Percentiles rank a stretch among this genome's conserved stretches.
phyloP scores from a whole-genome alignment of 2,888 invertebrate species.

The Netelia virgata region DNA sequence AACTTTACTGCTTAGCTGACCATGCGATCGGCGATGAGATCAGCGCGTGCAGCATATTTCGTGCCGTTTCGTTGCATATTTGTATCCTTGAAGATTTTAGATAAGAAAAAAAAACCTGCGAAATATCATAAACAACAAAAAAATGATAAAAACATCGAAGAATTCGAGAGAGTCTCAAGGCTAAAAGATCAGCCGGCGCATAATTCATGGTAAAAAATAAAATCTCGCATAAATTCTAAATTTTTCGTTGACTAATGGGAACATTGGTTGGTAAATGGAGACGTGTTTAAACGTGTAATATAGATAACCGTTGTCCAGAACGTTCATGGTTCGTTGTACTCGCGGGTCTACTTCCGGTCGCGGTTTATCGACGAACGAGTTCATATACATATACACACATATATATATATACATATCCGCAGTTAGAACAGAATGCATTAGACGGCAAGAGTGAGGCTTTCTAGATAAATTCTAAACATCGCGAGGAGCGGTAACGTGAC shows the following conservation, averaged over 20 bases:
- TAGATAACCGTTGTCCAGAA: neutral
- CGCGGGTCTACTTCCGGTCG: conserved; percentile 9
- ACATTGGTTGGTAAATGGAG: neutral
- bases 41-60: conserved; percentile 26
- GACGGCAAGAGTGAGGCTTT: neutral
- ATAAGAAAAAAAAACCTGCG: neutral
- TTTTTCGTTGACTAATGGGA: neutral
- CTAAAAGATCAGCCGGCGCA: neutral
- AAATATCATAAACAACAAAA: no score
- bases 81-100: conserved; percentile 20
- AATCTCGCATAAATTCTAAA: neutral
- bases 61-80: conserved; percentile 5
- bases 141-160: no score
- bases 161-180: no score
- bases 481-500: conserved; percentile 42
- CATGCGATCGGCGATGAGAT: conserved; percentile 40
- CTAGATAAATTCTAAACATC: conserved; percentile 81
- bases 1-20: conserved; percentile 22
- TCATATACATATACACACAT: neutral
- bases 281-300: neutral
- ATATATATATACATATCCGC: neutral
- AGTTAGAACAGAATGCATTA: neutral
- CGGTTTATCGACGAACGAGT: conserved; percentile 3
- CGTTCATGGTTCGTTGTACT: conserved; percentile 9
- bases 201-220: neutral